Percentiles rank a stretch among this genome's conserved stretches.
These are phyloP conservation scores for Cancer borealis DNA, from an alignment of 2,888 invertebrate species.

Conservation along the genomic window DNA sequence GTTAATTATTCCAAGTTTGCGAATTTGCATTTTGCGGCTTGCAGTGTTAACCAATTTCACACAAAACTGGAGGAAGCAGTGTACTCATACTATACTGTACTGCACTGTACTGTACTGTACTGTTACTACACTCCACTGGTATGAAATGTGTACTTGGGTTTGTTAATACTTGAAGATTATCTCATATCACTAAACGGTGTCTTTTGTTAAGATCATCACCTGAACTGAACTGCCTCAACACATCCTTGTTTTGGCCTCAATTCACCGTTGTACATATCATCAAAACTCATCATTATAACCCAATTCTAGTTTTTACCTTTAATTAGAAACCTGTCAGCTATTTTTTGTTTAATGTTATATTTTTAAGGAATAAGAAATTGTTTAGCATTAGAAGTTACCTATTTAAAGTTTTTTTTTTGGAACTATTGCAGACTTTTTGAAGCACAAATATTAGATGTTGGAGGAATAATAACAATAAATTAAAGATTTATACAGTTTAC, in stretches of 20 bases:
- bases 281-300: background rate
- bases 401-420: background rate
- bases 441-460: conserved; percentile 6
- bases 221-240: background rate
- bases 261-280: conserved; percentile 11
- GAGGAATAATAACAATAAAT: too few species aligned
- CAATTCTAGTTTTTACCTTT: background rate
- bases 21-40: too few species aligned
- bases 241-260: background rate
- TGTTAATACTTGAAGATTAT: too few species aligned
- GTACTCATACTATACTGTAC: background rate
- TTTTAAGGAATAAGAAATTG: background rate
- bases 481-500: background rate
- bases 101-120: background rate
- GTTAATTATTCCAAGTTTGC: too few species aligned
- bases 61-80: too few species aligned
- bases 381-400: background rate
- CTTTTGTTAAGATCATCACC: background rate
- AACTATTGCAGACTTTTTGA: background rate
- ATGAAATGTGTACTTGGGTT: background rate
- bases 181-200: background rate
- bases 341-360: background rate
- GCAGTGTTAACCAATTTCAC: too few species aligned
- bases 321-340: background rate
- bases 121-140: background rate